phyloP scores from a whole-genome alignment of 2,113 vertebrate species.

The Miniopterus natalensis region DNA sequence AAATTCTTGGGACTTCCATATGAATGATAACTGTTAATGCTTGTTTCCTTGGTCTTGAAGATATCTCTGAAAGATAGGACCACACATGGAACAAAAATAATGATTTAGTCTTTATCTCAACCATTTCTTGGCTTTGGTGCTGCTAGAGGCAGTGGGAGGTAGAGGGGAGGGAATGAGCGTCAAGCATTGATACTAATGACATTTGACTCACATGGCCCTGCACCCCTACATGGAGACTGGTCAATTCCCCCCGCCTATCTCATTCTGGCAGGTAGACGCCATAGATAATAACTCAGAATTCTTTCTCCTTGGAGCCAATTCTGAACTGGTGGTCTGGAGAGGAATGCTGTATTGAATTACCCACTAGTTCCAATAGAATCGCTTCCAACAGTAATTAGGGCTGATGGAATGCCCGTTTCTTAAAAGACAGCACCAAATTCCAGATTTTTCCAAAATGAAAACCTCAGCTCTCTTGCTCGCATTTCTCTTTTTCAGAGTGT shows the following conservation, averaged over 20 bases:
- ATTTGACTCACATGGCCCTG: neutral
- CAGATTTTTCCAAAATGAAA: slow-evolving; percentile 65
- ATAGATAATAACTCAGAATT: slow-evolving; percentile 73
- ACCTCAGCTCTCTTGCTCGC: neutral
- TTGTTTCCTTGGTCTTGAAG: slow-evolving; percentile 11
- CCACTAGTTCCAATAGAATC: slow-evolving; percentile 63
- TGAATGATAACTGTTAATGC: neutral
- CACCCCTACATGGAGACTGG: neutral
- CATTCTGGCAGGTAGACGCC: slow-evolving; percentile 28
- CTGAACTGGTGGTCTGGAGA: slow-evolving; percentile 78
- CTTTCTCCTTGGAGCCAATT: slow-evolving; percentile 72
- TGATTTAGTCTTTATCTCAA: slow-evolving; percentile 48
- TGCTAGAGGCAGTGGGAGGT: neutral
- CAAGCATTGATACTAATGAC: neutral
- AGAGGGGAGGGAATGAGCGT: neutral
- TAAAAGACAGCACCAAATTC: slow-evolving; percentile 46
- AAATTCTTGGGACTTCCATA: neutral
- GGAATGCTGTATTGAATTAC: slow-evolving; percentile 77
- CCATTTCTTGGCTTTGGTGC: slow-evolving; percentile 49
- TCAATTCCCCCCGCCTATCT: neutral
- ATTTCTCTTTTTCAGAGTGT: neutral
- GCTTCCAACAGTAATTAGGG: slow-evolving; percentile 68
- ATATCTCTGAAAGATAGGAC: slow-evolving; percentile 52
- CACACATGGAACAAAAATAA: slow-evolving; percentile 56
- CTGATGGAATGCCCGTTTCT: slow-evolving; percentile 50